Base-by-base conservation (phyloP, 2,888 invertebrate species). In the Tenthredo amoena region DNA sequence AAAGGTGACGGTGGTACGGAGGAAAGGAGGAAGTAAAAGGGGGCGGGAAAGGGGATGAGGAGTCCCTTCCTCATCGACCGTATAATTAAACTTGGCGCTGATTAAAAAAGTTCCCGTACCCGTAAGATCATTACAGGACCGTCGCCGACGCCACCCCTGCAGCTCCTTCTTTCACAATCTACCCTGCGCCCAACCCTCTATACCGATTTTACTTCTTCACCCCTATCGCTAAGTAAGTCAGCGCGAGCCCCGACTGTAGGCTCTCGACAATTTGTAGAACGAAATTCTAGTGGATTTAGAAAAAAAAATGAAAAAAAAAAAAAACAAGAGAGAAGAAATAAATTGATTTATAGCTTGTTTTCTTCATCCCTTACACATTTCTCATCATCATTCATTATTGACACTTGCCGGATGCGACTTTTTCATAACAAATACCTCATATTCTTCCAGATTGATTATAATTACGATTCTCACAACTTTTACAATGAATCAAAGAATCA, bases 71-170 rank as follows among this genome's bases (percentile, higher is more conserved):
- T 91, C 92, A 92, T 93, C 93, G 92, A 92, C 90, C 92, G 91
- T 92, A 92, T 93, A 93, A 93, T 93, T 93, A 92, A 92, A 93
- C 91, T 91, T 90, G 91, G 91, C 92, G 92, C 92, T 93, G 92
- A 93, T 93, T 93, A 93, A 93, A 93, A 93, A 93, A 93, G 92
- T 93, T 93, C 91, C 92, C 90, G 89, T 90, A 90, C 89, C 90
- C 91, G 91, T 92, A 92, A 93, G 92, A 92, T 93, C 92, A 93
- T 93, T 93, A 93, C 91, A 90, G 90, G 89, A 89, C 89, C 89
- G 90, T 91, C 88, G 88, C 86, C 86, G 85, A 84, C 68, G 85
- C 85, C 86, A 85, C 86, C 86, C 85, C 79, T 65, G 50, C 86
- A 21, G 58, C 58, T 82, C 74, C 86, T 84, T 87, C 72, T 86